Conservation (phyloP, 2,888 invertebrate species). For the Iphiclides podalirius region DNA sequence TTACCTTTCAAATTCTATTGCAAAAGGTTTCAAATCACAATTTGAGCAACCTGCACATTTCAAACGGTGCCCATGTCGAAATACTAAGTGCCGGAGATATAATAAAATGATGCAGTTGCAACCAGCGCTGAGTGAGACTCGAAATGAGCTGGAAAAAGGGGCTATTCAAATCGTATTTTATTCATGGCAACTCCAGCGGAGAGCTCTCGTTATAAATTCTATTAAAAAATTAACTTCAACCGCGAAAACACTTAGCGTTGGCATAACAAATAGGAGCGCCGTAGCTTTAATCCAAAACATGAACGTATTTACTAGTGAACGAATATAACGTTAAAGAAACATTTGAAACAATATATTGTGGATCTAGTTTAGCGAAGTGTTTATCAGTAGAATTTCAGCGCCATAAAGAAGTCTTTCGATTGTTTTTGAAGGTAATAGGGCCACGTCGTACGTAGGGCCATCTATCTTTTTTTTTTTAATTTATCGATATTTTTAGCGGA, state of each 20-base stretch:
- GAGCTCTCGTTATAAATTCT: slow-evolving; percentile 6
- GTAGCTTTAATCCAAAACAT: too few species aligned
- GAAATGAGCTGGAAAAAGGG: slow-evolving; percentile 19
- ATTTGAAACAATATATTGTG: too few species aligned
- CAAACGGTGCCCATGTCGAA: not conserved
- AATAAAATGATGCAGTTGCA: slow-evolving; percentile 12
- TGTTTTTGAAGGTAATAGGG: too few species aligned
- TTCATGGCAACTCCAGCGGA: slow-evolving; percentile 11
- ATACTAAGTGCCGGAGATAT: slow-evolving; percentile 8
- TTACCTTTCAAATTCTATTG: too few species aligned
- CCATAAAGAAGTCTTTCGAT: too few species aligned
- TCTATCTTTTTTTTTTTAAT: too few species aligned
- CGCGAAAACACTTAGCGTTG: not conserved
- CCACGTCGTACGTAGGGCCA: too few species aligned
- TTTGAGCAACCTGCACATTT: not conserved
- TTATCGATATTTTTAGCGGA: too few species aligned
- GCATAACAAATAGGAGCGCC: not conserved
- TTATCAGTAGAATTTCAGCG: too few species aligned
- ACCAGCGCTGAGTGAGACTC: slow-evolving; percentile 2
- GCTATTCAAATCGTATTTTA: slow-evolving; percentile 16
- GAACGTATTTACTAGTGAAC: too few species aligned
- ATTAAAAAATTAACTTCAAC: slow-evolving; percentile 1
- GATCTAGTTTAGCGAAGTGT: too few species aligned
- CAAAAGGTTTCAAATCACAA: too few species aligned
- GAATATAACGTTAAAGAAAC: not conserved